A percentile compares a stretch with the other conserved stretches of the same genome.
phyloP scores from a whole-genome alignment of 2,888 invertebrate genomes.

The Steinernema carpocapsae region DNA sequence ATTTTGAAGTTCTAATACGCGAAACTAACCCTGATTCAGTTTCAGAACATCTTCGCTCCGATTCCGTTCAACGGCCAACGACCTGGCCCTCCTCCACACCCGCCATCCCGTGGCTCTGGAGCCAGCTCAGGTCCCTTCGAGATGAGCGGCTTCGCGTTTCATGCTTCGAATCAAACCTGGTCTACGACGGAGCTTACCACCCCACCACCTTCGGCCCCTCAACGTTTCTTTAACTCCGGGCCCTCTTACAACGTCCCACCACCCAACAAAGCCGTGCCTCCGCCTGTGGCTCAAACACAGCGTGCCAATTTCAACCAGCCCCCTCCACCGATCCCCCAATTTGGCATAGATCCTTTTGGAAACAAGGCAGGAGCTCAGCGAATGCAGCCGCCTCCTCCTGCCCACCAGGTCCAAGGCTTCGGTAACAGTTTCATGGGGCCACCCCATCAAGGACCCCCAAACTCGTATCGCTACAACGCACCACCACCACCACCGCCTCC shows the following conservation, averaged over 20 bases:
- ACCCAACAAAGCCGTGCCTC: neutral
- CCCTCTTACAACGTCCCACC: neutral
- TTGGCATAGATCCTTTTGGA: neutral
- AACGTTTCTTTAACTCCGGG: slow-evolving; percentile 10
- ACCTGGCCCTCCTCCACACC: neutral
- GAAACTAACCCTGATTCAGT: neutral
- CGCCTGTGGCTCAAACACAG: neutral
- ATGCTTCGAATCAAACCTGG: neutral
- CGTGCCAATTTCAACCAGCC: slow-evolving; percentile 20
- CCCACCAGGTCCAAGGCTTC: neutral
- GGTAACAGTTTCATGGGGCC: neutral
- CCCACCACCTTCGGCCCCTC: neutral
- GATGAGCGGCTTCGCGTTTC: neutral
- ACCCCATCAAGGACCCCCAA: neutral
- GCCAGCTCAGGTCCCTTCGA: neutral
- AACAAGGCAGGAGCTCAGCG: neutral
- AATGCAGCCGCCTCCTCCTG: neutral
- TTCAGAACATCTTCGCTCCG: slow-evolving; percentile 16
- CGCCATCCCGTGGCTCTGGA: slow-evolving; percentile 1
- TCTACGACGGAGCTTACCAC: slow-evolving; percentile 12
- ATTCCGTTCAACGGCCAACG: slow-evolving; percentile 13
- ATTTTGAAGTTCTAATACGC: neutral
- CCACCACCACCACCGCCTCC: neutral
- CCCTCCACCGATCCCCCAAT: neutral
- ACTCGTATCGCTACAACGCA: neutral